Evolutionary conservation across 2,113 vertebrate species (phyloP).

Genomic region (Forbesichthys papilliferus): DNA sequence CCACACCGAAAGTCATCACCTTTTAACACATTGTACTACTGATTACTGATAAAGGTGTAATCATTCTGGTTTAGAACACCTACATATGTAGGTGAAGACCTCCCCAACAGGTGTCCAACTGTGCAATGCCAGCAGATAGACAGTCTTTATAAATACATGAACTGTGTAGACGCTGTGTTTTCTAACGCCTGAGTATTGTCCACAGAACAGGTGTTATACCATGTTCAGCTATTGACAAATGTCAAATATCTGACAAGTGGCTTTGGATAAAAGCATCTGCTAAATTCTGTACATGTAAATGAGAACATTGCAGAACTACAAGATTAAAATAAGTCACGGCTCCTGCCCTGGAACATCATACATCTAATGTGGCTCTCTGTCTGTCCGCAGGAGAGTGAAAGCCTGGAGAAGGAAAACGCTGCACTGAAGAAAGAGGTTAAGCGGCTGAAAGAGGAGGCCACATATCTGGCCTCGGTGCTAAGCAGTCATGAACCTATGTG

Average conservation of each 20-base stretch:
- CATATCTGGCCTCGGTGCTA: conserved; percentile 87
- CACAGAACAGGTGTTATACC: too few relatives aligned
- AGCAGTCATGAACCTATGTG: conserved; percentile 90
- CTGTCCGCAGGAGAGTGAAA: conserved; percentile 87
- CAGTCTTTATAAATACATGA: neutral
- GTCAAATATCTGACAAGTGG: too few relatives aligned
- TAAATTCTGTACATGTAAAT: too few relatives aligned
- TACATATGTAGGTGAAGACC: neutral
- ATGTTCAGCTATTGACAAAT: too few relatives aligned
- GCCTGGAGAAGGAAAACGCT: conserved; percentile 91
- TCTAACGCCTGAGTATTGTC: too few relatives aligned
- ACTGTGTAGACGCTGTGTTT: neutral
- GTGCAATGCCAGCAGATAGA: neutral
- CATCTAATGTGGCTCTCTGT: too few relatives aligned
- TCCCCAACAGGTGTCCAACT: neutral
- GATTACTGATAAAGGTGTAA: conserved; percentile 2
- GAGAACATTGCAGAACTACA: too few relatives aligned
- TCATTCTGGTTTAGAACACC: conserved; percentile 33
- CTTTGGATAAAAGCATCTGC: too few relatives aligned
- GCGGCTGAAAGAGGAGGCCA: conserved; percentile 90
- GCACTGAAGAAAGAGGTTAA: conserved; percentile 94
- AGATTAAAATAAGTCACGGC: too few relatives aligned
- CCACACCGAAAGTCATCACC: conserved; percentile 26
- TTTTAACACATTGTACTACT: conserved; percentile 11
- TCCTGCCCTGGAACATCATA: too few relatives aligned